phyloP scores from a whole-genome alignment of 1,140 invertebrate species.

The Orussus abietinus region DNA sequence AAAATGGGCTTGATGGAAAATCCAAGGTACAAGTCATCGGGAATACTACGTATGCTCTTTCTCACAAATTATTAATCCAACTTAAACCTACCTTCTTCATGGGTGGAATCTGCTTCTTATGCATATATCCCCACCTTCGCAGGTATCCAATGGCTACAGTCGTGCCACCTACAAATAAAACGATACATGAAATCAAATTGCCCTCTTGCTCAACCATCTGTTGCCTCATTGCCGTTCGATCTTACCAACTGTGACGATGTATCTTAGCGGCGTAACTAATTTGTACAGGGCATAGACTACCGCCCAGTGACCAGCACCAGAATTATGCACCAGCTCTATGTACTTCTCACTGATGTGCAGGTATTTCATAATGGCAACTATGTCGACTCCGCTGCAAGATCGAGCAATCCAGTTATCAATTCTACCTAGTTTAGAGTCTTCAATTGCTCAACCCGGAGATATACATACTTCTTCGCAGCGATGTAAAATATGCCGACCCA shows the following conservation, averaged over 20 bases:
- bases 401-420: slow-evolving; percentile 20
- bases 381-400: slow-evolving; percentile 79
- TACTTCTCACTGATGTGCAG: slow-evolving; percentile 73
- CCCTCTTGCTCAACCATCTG: too few relatives aligned
- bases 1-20: not conserved
- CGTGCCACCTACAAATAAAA: slow-evolving; percentile 17
- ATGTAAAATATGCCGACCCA: slow-evolving; percentile 88
- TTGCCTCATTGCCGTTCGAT: too few relatives aligned
- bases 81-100: slow-evolving; percentile 6
- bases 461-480: slow-evolving; percentile 74
- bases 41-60: slow-evolving; percentile 12
- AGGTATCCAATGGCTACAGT: slow-evolving; percentile 22
- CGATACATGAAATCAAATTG: too few relatives aligned
- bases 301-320: slow-evolving; percentile 81
- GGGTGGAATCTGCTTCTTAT: slow-evolving; percentile 11
- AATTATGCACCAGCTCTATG: slow-evolving; percentile 68
- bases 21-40: not conserved
- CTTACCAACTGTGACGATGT: slow-evolving; percentile 83
- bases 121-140: slow-evolving; percentile 13
- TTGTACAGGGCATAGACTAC: slow-evolving; percentile 89
- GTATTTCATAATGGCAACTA: slow-evolving; percentile 70
- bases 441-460: not conserved
- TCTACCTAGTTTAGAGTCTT: not conserved
- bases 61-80: slow-evolving; percentile 4
- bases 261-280: slow-evolving; percentile 82